Evolutionary conservation across 2,888 invertebrate species (phyloP).

Genomic region (Ariolimax columbianus): DNA sequence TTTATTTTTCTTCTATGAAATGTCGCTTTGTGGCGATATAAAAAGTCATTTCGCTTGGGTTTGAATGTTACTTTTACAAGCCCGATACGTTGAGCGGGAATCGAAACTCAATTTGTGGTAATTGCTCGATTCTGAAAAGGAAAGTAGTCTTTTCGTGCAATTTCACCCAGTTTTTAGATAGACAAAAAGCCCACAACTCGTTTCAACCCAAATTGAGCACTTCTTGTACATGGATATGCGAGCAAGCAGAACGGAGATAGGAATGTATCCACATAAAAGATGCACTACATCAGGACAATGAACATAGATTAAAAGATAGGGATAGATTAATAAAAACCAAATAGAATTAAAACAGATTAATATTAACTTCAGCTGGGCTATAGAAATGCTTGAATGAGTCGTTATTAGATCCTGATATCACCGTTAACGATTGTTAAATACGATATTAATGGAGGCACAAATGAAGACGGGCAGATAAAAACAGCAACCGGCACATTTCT

Average conservation of each 20-base stretch:
- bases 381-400: background rate
- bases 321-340: background rate
- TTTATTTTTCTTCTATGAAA: background rate
- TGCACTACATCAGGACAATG: background rate
- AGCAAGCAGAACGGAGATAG: background rate
- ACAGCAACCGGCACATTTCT: background rate
- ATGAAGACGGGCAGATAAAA: background rate
- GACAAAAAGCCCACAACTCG: conserved; percentile 11
- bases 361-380: background rate
- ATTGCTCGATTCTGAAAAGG: conserved; percentile 34
- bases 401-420: background rate
- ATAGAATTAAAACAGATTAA: background rate
- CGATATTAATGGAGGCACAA: background rate
- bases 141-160: conserved; percentile 28
- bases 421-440: background rate
- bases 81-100: conserved; percentile 2
- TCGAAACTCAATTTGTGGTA: conserved; percentile 45
- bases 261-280: background rate
- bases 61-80: background rate
- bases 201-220: conserved; percentile 19
- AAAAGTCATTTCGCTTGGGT: conserved; percentile 3
- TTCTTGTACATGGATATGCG: background rate
- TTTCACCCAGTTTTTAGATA: conserved; percentile 2
- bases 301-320: background rate
- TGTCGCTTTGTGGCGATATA: background rate